These are phyloP conservation scores for Dusona sp. DNA, from an alignment of 2,888 invertebrate genomes.

Conservation along the genomic window DNA sequence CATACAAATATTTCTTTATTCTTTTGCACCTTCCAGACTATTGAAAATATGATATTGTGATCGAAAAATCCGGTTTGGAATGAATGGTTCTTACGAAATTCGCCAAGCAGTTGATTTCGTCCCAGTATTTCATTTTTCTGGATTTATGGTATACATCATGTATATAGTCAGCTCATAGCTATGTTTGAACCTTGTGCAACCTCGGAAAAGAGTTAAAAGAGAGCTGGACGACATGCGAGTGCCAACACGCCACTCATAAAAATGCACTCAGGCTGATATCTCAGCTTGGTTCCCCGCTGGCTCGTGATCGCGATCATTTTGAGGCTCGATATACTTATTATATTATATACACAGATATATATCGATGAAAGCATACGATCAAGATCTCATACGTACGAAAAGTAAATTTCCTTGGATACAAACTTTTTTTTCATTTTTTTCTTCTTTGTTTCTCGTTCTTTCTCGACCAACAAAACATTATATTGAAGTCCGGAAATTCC, in stretches of 20 bases:
- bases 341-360: conserved; percentile 24
- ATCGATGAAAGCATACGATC: conserved; percentile 38
- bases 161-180: not conserved
- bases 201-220: conserved; percentile 71
- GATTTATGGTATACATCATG: conserved; percentile 10
- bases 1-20: not conserved
- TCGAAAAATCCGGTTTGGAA: not conserved
- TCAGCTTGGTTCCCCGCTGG: conserved; percentile 60
- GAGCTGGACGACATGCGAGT: conserved; percentile 74
- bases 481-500: not conserved
- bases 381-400: conserved; percentile 25
- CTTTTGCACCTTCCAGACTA: not conserved
- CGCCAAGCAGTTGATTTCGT: conserved; percentile 10
- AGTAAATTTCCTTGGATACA: conserved; percentile 19
- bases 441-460: conserved; percentile 3
- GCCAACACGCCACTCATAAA: conserved; percentile 79
- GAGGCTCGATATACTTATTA: conserved; percentile 31
- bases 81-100: not conserved
- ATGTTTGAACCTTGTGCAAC: conserved; percentile 61
- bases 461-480: not conserved
- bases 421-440: not conserved
- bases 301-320: conserved; percentile 64
- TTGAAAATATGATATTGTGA: not conserved
- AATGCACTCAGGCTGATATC: conserved; percentile 77
- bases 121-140: conserved; percentile 14